Base-by-base conservation (phyloP, 2,888 invertebrate genomes). In the Rotaria sp. region DNA sequence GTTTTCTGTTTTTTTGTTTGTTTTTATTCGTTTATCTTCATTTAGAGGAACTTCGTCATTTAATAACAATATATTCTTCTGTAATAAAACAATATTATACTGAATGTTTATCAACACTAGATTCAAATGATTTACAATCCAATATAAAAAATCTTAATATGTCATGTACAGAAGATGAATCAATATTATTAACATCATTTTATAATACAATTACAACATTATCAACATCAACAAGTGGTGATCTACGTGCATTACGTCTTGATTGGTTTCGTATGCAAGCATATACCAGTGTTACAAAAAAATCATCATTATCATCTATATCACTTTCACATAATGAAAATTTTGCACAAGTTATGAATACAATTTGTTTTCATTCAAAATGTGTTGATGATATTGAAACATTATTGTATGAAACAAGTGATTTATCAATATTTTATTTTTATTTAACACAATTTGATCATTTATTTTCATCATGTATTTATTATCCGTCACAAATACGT, bases 361-460 rank as follows among this genome's bases (percentile, higher is more conserved):
- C 96, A 75, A 94, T 97, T 91, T 94, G 96, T 57, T 99, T 98
- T 90, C 99, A 99, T 90, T 95, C 97, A 0, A 96, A 96, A 92
- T 96, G 99, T 94, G 96, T 99, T 1, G 99, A 99, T 91, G 95
- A 95, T 91, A 93, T 99, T 85, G 98, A 98, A 92, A 97, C 98
- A 91, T 95, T 99, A 90, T 93, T 99, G 89, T 94, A 95, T 2
- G 98, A 99, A 91, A 96, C 97, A 5, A 97, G 97, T 0, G 98
- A 99, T 92, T 93, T 99, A 35, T 97, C 97, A 0, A 94, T 98
- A 88, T 98, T 98, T 91, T 99, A 84, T 45, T 87, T 86, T 84
- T 86, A 75, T 75, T 84, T 87, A 30, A 89, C 95, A 92, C 95
- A 96, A 91, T 97, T 98, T 92, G 96, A 98, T 91, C 96, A 95